Evolutionary conservation across 2,888 invertebrate genomes (phyloP), one percentile per base, ranked within the genome.

Genomic region (Ophraella communa): DNA sequence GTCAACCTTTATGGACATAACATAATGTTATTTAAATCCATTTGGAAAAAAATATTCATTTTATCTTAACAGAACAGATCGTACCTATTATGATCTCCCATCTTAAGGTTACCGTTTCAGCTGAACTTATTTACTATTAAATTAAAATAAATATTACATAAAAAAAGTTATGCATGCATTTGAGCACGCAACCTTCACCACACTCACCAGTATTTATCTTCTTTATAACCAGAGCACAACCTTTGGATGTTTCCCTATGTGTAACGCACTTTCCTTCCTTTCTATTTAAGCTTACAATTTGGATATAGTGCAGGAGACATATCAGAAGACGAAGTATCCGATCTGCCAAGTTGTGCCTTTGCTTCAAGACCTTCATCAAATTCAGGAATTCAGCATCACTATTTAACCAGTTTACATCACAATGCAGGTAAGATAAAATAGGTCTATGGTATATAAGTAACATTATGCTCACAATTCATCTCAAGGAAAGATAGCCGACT

Each of bases 311-410:
- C 80, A 54, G 83, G 80, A 56, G 87, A 87, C 68, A 80, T 86
- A 47, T 86, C 85, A 61, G 87, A 87, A 83, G 87, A 89, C 77
- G 82, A 87, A 76, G 86, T 91, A 11, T 83, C 88, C 3, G 93
- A 94, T 73, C 84, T 94, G 71, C 93, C 93, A 0, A 92, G 93
- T 42, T 94, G 94, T 80, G 91, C 92, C 62, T 94, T 93, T 80
- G 93, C 87, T 81, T 72, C 88, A 82, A 71, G 91, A 84, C 71
- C 73, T 11, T 65, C 75, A 11, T 71, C 76, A 4, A 78, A 74
- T 59, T 62, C 78, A 1, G 74, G 73, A 30, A 65, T 81, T 39
- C 81, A 81, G 62, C 81, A 82, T 65, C 82, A 80, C 62, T 82
- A 82, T 67, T 67, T 83, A 49, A 70, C 80, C 3, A 76, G 78